These are phyloP conservation scores for Halocynthia roretzi DNA, from an alignment of 23 tunicate genomes.

Conservation along the genomic window DNA sequence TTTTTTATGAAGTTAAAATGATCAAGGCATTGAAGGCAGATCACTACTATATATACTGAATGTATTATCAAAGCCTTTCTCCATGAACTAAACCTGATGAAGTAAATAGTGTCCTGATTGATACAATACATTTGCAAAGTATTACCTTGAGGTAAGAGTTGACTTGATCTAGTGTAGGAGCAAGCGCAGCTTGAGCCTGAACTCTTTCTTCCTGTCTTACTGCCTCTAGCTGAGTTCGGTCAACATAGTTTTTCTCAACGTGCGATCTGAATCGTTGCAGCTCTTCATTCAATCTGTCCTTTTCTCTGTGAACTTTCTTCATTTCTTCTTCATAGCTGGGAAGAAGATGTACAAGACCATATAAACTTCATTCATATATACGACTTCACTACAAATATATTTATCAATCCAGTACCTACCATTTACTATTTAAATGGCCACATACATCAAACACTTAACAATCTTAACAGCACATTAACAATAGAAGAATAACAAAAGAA, in stretches of 20 bases:
- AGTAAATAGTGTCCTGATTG: background rate
- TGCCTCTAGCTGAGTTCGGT: constrained; percentile 11
- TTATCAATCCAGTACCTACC: too few species aligned
- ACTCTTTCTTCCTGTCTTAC: constrained; percentile 28
- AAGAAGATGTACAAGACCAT: too few species aligned
- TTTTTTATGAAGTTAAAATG: too few species aligned
- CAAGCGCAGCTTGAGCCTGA: constrained; percentile 21
- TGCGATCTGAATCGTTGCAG: constrained; percentile 9
- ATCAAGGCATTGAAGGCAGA: too few species aligned
- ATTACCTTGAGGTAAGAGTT: constrained; percentile 19
- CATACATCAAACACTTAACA: too few species aligned
- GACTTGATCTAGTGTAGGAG: constrained; percentile 28
- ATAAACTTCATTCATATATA: too few species aligned
- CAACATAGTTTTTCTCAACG: constrained; percentile 14
- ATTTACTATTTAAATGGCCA: too few species aligned
- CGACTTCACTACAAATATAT: too few species aligned
- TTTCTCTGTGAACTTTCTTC: constrained; percentile 12
- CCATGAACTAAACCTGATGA: background rate
- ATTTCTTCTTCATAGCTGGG: constrained; percentile 10
- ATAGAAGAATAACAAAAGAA: too few species aligned
- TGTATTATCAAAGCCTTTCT: too few species aligned
- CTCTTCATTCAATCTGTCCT: constrained; percentile 22
- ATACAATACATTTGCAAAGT: background rate
- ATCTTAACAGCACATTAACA: too few species aligned
- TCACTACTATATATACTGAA: too few species aligned